Evolutionary conservation across 2,797 vertebrate genomes (phyloP).

Genomic region (Enteromius unitaeniatus): DNA sequence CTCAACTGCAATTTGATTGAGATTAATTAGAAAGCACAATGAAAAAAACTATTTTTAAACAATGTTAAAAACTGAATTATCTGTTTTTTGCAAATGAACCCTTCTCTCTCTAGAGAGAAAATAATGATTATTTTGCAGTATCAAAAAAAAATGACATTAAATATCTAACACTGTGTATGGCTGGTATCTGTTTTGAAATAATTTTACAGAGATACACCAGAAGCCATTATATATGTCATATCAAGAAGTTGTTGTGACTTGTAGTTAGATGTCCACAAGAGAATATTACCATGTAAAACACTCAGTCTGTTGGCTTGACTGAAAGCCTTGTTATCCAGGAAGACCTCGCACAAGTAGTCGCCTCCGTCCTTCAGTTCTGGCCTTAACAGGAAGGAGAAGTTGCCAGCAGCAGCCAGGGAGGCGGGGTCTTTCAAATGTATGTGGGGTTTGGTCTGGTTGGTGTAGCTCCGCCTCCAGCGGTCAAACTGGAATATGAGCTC

Average conservation of each 20-base stretch:
- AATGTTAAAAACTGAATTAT: too few species aligned
- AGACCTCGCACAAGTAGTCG: slow-evolving; percentile 74
- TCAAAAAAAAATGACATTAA: neutral
- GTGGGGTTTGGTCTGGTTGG: neutral
- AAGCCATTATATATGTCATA: neutral
- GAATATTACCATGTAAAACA: slow-evolving; percentile 75
- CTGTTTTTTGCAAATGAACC: too few species aligned
- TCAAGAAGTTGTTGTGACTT: neutral
- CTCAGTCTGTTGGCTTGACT: slow-evolving; percentile 69
- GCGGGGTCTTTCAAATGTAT: slow-evolving; percentile 63
- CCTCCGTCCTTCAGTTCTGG: slow-evolving; percentile 70
- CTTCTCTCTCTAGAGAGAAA: too few species aligned
- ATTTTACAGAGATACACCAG: neutral
- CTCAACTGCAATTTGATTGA: too few species aligned
- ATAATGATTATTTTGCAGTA: neutral
- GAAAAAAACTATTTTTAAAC: too few species aligned
- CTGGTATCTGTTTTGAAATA: neutral
- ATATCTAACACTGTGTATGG: neutral
- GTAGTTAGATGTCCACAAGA: neutral
- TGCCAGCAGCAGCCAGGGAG: slow-evolving; percentile 62
- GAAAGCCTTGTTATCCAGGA: slow-evolving; percentile 63
- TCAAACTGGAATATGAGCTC: slow-evolving; percentile 67
- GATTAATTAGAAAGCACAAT: too few species aligned
- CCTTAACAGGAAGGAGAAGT: slow-evolving; percentile 73
- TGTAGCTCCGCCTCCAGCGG: slow-evolving; percentile 72